Evolutionary conservation across 2,113 vertebrate species (phyloP), one percentile per base, ranked within the genome.

Genomic region (Bostrychus sinensis): DNA sequence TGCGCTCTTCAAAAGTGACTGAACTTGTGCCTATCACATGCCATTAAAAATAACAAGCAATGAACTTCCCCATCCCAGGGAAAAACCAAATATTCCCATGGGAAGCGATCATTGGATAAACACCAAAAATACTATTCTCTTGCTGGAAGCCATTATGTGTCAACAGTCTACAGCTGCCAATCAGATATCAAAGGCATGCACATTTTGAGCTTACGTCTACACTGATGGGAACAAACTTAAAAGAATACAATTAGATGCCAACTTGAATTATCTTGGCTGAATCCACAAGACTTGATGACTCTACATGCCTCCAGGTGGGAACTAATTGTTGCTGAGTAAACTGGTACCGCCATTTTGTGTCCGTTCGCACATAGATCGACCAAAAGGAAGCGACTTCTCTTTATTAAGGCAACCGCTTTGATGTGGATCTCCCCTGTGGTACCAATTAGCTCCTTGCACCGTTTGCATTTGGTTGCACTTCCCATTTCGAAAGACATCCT

Each of bases 361-460:
- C 58, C 34, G 26, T 70, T 80, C 57, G 38, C 51, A 42, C 41
- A 4, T 58, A 42, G 46, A 46, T 25, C 56, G 48, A 73, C 66
- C 70, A 48, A 77, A 78, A 71, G 38, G 37, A 50, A 77, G 53
- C 2, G 43, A 53, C 81, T 59, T 54, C 70, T 75, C 70, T 70
- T 66, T 61, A 77, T 86, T 85, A 80, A 81, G 72, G 56, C 38
- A 45, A 26, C 17, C 42, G 75, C 75, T 88, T 83, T 88, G 86
- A 88, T 89, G 78, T 80, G 68, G 5, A 60, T 83, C 76, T 82
- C 78, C 82, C 78, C 75, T 48, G 74, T 75, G 77, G 79, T 74
- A 81, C 73, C 81, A 86, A 90, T 88, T 78, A 83, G 78, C 64
- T 66, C 6, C 56, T 69, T 61, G 81, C 77, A 66, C 72, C 62